A percentile compares a stretch with the other conserved stretches of the same genome.
These are phyloP conservation scores for Dinothrombium tinctorium DNA, from an alignment of 1,140 invertebrate species.

Conservation along the genomic window DNA sequence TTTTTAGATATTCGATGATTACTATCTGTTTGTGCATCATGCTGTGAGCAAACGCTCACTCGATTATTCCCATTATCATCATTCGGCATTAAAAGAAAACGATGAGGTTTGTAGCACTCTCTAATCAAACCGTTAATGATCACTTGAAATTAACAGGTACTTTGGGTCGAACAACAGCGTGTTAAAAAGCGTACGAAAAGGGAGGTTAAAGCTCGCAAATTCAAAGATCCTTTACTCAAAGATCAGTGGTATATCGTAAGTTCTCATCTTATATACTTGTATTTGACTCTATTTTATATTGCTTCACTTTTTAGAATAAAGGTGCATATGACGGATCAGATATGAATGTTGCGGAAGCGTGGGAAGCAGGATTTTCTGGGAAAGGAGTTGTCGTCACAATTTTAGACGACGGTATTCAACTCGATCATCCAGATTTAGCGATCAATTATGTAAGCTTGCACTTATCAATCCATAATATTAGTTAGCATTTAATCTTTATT, in stretches of 20 bases:
- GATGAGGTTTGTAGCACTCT: conserved; percentile 13
- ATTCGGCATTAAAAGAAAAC: conserved; percentile 35
- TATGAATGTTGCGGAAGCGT: conserved; percentile 27
- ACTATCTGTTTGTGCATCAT: conserved; percentile 54
- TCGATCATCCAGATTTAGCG: conserved; percentile 18
- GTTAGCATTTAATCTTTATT: conserved; percentile 14
- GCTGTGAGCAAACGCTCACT: conserved; percentile 52
- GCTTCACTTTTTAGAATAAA: conserved; percentile 1
- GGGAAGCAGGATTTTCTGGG: conserved; percentile 25
- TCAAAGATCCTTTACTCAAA: conserved; percentile 15
- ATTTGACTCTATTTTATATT: neutral
- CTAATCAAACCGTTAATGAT: conserved; percentile 1
- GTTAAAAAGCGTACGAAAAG: conserved; percentile 21
- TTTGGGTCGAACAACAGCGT: conserved; percentile 25
- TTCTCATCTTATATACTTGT: neutral
- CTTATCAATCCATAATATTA: no score
- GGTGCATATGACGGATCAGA: conserved; percentile 17
- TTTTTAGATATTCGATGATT: conserved; percentile 50
- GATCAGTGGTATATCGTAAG: conserved; percentile 40
- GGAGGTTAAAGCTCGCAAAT: conserved; percentile 11
- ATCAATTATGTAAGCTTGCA: neutral
- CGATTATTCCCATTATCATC: conserved; percentile 41
- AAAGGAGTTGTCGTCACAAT: conserved; percentile 27
- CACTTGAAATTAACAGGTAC: conserved; percentile 18
- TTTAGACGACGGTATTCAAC: conserved; percentile 28